These are phyloP conservation scores for Rhyacichthys aspro DNA, from an alignment of 2,797 vertebrate genomes.

Conservation along the genomic window DNA sequence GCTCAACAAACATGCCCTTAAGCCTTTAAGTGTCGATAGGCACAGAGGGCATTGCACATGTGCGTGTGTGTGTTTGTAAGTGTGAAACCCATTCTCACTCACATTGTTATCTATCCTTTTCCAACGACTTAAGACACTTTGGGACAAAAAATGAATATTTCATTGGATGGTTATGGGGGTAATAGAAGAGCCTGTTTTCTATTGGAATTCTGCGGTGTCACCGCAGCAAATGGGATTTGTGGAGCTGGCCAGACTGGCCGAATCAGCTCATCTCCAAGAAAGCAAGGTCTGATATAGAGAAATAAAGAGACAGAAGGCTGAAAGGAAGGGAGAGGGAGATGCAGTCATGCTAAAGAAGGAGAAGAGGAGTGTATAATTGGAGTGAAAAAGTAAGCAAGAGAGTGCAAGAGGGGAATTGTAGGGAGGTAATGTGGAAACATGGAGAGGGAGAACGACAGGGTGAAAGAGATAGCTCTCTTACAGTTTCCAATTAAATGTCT, in stretches of 20 bases:
- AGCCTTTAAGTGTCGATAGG: slow-evolving; percentile 34
- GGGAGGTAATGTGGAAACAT: slow-evolving; percentile 30
- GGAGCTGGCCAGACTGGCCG: slow-evolving; percentile 55
- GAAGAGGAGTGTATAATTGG: slow-evolving; percentile 47
- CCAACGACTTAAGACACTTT: slow-evolving; percentile 59
- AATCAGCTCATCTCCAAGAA: slow-evolving; percentile 70
- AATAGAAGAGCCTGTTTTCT: slow-evolving; percentile 60
- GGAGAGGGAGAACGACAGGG: slow-evolving; percentile 34
- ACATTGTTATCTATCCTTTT: slow-evolving; percentile 68
- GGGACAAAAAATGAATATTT: slow-evolving; percentile 80
- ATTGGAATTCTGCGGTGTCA: slow-evolving; percentile 76
- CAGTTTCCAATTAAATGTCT: slow-evolving; percentile 84
- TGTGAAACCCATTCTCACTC: slow-evolving; percentile 43
- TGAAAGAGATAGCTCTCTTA: slow-evolving; percentile 70
- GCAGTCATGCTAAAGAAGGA: slow-evolving; percentile 34
- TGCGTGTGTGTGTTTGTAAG: slow-evolving; percentile 10
- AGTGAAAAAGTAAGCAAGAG: slow-evolving; percentile 44
- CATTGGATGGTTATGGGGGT: slow-evolving; percentile 69
- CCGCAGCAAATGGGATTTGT: slow-evolving; percentile 65
- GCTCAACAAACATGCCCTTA: slow-evolving; percentile 27
- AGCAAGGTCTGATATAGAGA: slow-evolving; percentile 56
- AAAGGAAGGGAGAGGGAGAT: slow-evolving; percentile 26
- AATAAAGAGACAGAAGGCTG: slow-evolving; percentile 24
- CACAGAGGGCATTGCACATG: slow-evolving; percentile 33
- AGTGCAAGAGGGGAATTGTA: slow-evolving; percentile 33